Evolutionary conservation across 1,140 invertebrate species (phyloP), one percentile per base, ranked within the genome.

Genomic region (Patella vulgata): DNA sequence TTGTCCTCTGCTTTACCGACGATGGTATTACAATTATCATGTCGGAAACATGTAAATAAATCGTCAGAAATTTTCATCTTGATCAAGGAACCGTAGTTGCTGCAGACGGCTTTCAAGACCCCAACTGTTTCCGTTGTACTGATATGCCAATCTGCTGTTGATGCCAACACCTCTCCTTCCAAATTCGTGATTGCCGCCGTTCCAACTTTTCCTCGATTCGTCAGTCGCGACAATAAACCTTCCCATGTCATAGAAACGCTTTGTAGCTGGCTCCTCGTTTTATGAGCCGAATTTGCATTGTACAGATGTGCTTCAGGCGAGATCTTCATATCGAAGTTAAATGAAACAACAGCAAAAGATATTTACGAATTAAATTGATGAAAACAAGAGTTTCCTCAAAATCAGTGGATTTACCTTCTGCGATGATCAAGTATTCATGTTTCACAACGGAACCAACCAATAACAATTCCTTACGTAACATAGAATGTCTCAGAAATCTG

Each of bases 201-300:
- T 14, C 46, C 55, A 12, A 58, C 44, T 28, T 58, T 58, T 14
- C 55, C 55, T 48, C 42, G 19, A 11, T 33, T 58, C n/a, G 43
- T 31, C 42, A 58, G 19, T 33, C 31, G 21, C 4, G 17, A n/a
- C 2, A 58, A 33, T 19, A 46, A 30, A 17, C 19, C 27, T 19
- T 47, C 42, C 39, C 42, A 46, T 33, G 21, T 39, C 33, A 14
- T 54, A 1, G 42, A n/a, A n/a, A n/a, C 14, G 6, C 33, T 14
- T 5, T 8, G 33, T 36, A 36, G 6, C 14, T 5, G 33, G 33
- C 14, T 8, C 14, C 14, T 36, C 33, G 33, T 36, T 36, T 36
- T n/a, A n/a, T n/a, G n/a, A n/a, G n/a, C n/a, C n/a, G n/a, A 36
- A 5, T 36, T 36, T 36, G 6, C 6, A 14, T 36, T 14, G 33